Base-by-base conservation (phyloP, 2,888 invertebrate genomes). In the Cheilosia vulpina region DNA sequence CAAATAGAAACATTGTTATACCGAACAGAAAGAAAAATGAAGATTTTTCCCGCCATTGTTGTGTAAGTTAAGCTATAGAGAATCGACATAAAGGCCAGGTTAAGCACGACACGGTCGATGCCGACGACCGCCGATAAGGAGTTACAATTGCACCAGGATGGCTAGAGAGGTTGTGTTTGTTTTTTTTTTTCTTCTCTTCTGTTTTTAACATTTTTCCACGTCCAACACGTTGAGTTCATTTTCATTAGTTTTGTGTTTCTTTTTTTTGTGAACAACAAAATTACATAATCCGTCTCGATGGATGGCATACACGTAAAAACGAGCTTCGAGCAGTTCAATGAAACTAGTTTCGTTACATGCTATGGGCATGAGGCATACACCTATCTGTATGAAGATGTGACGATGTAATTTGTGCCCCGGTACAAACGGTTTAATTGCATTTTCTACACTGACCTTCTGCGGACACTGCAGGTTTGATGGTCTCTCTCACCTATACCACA, bases 61-160 rank as follows among this genome's bases (percentile, higher is more conserved):
- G 53, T 47, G 69, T 62, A 43, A 41, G 21, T 21, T 21, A 21
- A 24, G 17, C 45, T 47, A 47, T 6, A 52, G 66, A 65, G 58
- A 80, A 63, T 77, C 76, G 72, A 72, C 85, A 81, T 81, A 85
- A 85, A 85, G 85, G 85, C 85, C 85, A 85, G 85, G 85, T 77
- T 76, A 85, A 58, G 62, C 85, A 85, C 85, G 85, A 85, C 80
- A 77, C 53, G 63, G 81, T 81, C 72, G 76, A 34, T 85, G 80
- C 85, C 76, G 71, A 72, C 81, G 66, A 81, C 81, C 85, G 68
- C 68, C 62, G 85, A 85, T 85, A 85, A 85, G 85, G 66, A 81
- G 72, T 68, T 47, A 66, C 63, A 68, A 65, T 24, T 69, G 63
- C 57, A 71, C 58, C 78, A 83, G 76, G 76, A 77, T 77, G 53